phyloP scores from a whole-genome alignment of 2,888 invertebrate genomes.

The Bugulina stolonifera region DNA sequence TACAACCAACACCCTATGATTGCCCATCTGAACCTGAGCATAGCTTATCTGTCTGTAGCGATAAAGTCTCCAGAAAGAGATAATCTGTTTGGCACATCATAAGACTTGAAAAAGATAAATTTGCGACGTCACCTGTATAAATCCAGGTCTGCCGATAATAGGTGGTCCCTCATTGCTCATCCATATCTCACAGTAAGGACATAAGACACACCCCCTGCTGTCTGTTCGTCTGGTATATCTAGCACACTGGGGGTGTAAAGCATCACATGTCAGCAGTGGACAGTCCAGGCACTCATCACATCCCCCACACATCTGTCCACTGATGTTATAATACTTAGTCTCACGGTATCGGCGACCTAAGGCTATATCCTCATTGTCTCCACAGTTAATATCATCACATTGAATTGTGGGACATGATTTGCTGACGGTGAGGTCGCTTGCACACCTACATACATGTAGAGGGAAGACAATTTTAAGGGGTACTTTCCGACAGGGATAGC shows the following conservation, averaged over 20 bases:
- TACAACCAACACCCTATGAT: too few relatives aligned
- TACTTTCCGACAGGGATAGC: too few relatives aligned
- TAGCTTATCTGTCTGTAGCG: too few relatives aligned
- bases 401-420: neutral
- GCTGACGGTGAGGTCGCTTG: neutral
- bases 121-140: constrained; percentile 13
- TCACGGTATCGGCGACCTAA: neutral
- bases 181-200: constrained; percentile 19
- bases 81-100: too few relatives aligned
- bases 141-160: neutral
- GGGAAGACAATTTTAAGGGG: too few relatives aligned
- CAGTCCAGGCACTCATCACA: constrained; percentile 11
- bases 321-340: neutral
- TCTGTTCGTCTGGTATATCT: constrained; percentile 10
- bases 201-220: constrained; percentile 8
- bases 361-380: constrained; percentile 18
- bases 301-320: neutral
- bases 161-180: neutral
- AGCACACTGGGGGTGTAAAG: neutral
- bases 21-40: too few relatives aligned
- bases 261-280: neutral
- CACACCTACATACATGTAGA: constrained; percentile 1
- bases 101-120: too few relatives aligned
- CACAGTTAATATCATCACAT: neutral
- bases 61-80: too few relatives aligned